Evolutionary conservation across 2,797 vertebrate species (phyloP), one percentile per base, ranked within the genome.

Genomic region (Neostethus bicornis): DNA sequence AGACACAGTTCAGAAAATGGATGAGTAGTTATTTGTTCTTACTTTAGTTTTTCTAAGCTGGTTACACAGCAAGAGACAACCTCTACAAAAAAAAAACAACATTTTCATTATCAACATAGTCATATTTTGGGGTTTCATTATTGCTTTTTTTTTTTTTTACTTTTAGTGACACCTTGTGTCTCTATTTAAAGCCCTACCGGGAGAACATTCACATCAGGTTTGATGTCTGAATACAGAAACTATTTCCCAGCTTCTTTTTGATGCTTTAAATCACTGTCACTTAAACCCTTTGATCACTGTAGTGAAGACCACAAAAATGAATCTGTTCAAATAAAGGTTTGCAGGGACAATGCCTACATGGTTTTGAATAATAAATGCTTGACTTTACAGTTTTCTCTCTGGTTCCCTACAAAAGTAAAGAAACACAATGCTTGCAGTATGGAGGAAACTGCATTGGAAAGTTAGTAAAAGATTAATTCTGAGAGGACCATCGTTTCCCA

Each of bases 261-360:
- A 43, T 31, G 49, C 51, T 32, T 14, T 20, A 48, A 50, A 47
- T 65, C 28, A 50, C 47, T 14, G 28, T 17, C 4, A 41, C 24
- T 21, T 24, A 47, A 21, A 39, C n/a, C 42, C 34, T 19, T 37
- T 12, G 11, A 32, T 47, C 47, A 0, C 19, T 14, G 11, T 24
- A 43, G 16, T 11, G 38, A 41, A 10, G 8, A 19, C 35, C 11
- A 21, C 28, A 7, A 26, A 26, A 14, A 19, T 21, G 7, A 2
- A 7, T 21, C 13, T 16, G n/a, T 12, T 19, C 14, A 19, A 19
- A 23, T n/a, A 29, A 7, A 53, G 8, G 19, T 20, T n/a, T 28
- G 29, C 2, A 21, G 3, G 4, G n/a, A 29, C 14, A 10, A 0
- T 8, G 7, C 14, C 12, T 8, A 20, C 12, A 1, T 20, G 17